Conservation (phyloP, 1,140 invertebrate genomes). For the Cotesia typhae region DNA sequence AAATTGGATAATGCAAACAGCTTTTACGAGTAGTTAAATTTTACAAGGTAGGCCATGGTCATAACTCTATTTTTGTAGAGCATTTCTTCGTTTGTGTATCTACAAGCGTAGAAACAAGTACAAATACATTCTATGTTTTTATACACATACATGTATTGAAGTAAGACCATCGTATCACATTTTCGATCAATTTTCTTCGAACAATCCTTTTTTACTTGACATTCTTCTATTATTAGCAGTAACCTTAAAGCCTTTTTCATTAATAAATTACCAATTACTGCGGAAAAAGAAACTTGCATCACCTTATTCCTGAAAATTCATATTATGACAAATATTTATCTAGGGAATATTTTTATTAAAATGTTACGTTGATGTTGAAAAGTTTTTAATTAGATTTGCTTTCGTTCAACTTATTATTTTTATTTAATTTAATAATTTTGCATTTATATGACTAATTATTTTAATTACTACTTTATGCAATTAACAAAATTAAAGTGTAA, state of each 20-base stretch:
- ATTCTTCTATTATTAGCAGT: conserved; percentile 3
- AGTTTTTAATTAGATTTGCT: too few species aligned
- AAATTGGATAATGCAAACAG: neutral
- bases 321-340: conserved; percentile 13
- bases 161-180: conserved; percentile 5
- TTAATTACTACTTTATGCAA: too few species aligned
- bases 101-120: neutral
- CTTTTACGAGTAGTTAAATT: neutral
- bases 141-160: neutral
- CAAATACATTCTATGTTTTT: neutral
- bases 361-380: neutral
- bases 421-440: too few species aligned
- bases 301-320: neutral
- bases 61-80: conserved; percentile 24
- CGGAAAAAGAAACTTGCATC: conserved; percentile 1
- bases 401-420: too few species aligned
- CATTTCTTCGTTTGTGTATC: neutral
- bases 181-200: conserved; percentile 7
- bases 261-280: neutral
- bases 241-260: neutral
- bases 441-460: too few species aligned
- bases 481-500: too few species aligned
- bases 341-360: neutral
- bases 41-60: conserved; percentile 33
- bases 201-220: neutral